Base-by-base conservation (phyloP, 2,888 invertebrate genomes). In the Sipha maydis region DNA sequence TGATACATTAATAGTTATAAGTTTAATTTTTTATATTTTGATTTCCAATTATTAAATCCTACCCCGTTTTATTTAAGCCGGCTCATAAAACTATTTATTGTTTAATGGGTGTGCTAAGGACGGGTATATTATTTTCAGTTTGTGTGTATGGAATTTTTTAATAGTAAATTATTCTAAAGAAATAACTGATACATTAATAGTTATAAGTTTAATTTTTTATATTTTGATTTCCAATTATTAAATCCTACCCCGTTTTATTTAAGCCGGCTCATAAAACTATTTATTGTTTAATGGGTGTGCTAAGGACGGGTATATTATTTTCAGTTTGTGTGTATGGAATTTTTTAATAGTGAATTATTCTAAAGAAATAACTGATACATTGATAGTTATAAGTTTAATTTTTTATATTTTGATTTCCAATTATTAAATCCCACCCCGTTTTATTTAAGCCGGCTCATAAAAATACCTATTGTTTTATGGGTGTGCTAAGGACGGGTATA, bases 231-330 rank as follows among this genome's bases (percentile, higher is more conserved):
- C 21, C 5, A 56, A 25, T 8, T 25, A 21, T 8, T 38, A 8
- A 56, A 75, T 75, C 25, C 91, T 90, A 56, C 34, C 89, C 83
- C 73, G 88, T 80, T 31, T 61, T 76, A 48, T 82, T 89, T 88
- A 76, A 73, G 54, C 83, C 73, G 83, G 83, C 83, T 21, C 25
- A 7, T 78, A 5, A n/a, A 48, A 78, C 77, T 78, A 3, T 4
- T 17, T 78, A 21, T 78, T 48, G 77, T 78, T 78, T n/a, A 14
- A 48, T 78, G 77, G 77, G 77, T 78, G 77, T 78, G 77, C 77
- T 48, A 78, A 78, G 48, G 14, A 78, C n/a, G 77, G 77, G 77
- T 78, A 78, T 78, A 78, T 54, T n/a, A 78, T 54, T 14, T 78
- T 78, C 54, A 78, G 77, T 28, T 78, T 28, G 48, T 78, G 77